Evolutionary conservation across 2,113 vertebrate genomes (phyloP).

Genomic region (Paramormyrops kingsleyae): DNA sequence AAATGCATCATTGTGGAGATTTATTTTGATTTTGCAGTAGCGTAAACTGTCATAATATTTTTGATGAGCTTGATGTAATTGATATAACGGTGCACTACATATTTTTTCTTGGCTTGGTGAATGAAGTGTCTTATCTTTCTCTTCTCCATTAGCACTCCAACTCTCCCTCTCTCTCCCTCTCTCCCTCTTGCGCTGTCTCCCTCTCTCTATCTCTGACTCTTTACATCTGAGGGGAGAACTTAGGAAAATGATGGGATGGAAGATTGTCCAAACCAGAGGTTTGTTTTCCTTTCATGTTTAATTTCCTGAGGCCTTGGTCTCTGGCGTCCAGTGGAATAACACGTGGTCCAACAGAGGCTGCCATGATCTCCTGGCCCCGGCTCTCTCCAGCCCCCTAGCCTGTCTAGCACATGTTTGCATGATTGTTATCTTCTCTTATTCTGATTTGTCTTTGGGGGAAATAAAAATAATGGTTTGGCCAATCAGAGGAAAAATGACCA

Average conservation of each 20-base stretch:
- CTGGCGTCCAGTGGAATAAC: constrained; percentile 61
- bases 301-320: constrained; percentile 91
- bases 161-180: background rate
- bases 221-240: constrained; percentile 44
- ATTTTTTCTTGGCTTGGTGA: background rate
- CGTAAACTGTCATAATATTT: background rate
- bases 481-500: background rate
- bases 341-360: constrained; percentile 32
- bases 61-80: background rate
- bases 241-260: constrained; percentile 72
- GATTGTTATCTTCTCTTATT: constrained; percentile 31
- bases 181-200: background rate
- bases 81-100: background rate
- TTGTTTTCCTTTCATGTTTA: constrained; percentile 98
- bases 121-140: background rate
- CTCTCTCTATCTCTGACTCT: background rate
- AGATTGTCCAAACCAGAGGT: constrained; percentile 68
- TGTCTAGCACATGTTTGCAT: constrained; percentile 35
- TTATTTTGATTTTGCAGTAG: background rate
- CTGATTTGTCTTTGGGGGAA: background rate
- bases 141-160: background rate
- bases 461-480: background rate
- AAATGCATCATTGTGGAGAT: background rate
- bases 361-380: constrained; percentile 17
- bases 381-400: constrained; percentile 21